Evolutionary conservation across 1,140 invertebrate species (phyloP).

Genomic region (Heliconius nattereri): DNA sequence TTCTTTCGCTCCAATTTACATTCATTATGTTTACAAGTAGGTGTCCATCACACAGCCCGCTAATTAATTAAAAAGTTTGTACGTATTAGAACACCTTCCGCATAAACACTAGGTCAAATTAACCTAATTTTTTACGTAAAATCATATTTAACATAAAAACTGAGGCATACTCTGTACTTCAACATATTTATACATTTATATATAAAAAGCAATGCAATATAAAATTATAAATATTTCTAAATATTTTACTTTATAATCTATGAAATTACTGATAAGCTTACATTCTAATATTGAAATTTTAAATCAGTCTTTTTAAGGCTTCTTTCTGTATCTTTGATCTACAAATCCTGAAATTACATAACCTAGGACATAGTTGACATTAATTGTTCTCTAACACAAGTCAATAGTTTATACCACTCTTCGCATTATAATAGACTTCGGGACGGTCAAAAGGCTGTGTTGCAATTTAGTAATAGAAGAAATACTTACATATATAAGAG

Average conservation of each 20-base stretch:
- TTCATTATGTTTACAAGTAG: conserved; percentile 31
- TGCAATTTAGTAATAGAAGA: conserved; percentile 73
- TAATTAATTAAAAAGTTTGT: conserved; percentile 37
- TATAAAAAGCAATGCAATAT: not conserved
- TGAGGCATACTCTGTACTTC: not conserved
- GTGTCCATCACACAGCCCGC: conserved; percentile 19
- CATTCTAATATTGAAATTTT: not conserved
- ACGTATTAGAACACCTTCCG: conserved; percentile 31
- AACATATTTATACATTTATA: not conserved
- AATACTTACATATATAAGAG: conserved; percentile 76
- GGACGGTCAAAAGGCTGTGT: conserved; percentile 52
- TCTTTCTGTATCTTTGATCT: conserved; percentile 47
- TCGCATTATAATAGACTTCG: conserved; percentile 50
- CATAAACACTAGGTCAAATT: conserved; percentile 26
- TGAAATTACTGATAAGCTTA: no score
- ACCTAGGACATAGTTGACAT: conserved; percentile 57
- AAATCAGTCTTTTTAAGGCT: not conserved
- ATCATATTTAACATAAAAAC: not conserved
- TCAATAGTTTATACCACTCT: conserved; percentile 43
- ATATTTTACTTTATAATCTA: no score
- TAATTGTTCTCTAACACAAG: conserved; percentile 54
- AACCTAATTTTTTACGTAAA: not conserved
- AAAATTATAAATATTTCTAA: no score
- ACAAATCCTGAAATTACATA: conserved; percentile 63
- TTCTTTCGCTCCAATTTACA: conserved; percentile 32